phyloP scores from a whole-genome alignment of 2,113 vertebrate species.

The Cariama cristata region DNA sequence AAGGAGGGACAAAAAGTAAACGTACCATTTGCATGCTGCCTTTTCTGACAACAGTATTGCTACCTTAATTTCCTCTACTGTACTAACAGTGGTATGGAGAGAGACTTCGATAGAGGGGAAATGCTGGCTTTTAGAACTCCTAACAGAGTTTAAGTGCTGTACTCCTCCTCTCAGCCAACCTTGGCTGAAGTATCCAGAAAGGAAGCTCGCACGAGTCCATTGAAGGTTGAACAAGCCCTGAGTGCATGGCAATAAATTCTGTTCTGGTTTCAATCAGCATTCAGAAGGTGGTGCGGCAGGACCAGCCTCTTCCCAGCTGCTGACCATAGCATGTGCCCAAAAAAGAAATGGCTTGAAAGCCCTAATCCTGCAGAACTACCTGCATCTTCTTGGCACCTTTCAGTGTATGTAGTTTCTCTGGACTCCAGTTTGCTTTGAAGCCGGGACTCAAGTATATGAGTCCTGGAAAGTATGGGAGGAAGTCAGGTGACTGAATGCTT shows the following conservation, averaged over 20 bases:
- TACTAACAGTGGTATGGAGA: not conserved
- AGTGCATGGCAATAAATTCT: not conserved
- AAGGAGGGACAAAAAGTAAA: not conserved
- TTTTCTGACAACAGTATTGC: not conserved
- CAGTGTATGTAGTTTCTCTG: not conserved
- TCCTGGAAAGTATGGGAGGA: not conserved
- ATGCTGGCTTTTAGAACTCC: not conserved
- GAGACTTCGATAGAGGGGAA: not conserved
- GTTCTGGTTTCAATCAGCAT: not conserved
- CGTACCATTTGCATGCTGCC: not conserved
- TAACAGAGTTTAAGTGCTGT: not conserved
- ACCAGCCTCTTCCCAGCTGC: not conserved
- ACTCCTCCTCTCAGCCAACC: not conserved
- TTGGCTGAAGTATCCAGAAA: not conserved
- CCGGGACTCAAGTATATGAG: accelerated
- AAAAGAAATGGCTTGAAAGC: not conserved
- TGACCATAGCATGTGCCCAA: too few species aligned
- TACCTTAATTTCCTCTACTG: not conserved
- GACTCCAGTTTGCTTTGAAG: not conserved
- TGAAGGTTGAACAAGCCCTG: not conserved
- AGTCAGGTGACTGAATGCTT: not conserved
- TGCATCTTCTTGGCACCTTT: not conserved
- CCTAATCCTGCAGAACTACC: not conserved
- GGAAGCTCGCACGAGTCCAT: not conserved
- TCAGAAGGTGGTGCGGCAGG: not conserved